Evolutionary conservation across 2,797 vertebrate species (phyloP).

Genomic region (Syndactyla subalaris): DNA sequence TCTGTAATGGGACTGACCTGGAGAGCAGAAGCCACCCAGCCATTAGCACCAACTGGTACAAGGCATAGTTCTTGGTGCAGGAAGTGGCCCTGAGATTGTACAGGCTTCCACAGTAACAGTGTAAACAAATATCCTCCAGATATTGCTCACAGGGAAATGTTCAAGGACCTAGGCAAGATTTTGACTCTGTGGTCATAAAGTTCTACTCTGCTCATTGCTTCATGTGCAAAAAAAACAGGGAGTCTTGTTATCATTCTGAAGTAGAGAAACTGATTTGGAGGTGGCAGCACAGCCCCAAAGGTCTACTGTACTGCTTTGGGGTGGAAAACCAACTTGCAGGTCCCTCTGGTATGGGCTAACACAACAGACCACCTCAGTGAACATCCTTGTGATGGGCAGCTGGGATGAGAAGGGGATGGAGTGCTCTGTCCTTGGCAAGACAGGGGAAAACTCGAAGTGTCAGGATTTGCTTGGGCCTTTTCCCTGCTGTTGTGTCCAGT

Average conservation of each 20-base stretch:
- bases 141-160: background rate
- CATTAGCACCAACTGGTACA: rapidly evolving
- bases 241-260: background rate
- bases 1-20: background rate
- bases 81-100: background rate
- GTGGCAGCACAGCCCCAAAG: background rate
- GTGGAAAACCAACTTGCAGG: background rate
- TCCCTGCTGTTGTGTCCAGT: background rate
- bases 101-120: background rate
- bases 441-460: background rate
- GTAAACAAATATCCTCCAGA: background rate
- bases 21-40: background rate
- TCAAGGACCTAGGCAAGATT: background rate
- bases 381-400: background rate
- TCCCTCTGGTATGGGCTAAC: rapidly evolving
- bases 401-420: background rate
- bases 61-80: background rate
- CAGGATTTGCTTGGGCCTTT: rapidly evolving
- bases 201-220: background rate
- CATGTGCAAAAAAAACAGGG: background rate
- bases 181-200: background rate
- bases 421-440: background rate
- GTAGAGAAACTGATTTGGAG: background rate
- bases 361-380: background rate
- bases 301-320: background rate